These are phyloP conservation scores for Saccopteryx leptura DNA, from an alignment of 2,113 vertebrate species.

Conservation along the genomic window DNA sequence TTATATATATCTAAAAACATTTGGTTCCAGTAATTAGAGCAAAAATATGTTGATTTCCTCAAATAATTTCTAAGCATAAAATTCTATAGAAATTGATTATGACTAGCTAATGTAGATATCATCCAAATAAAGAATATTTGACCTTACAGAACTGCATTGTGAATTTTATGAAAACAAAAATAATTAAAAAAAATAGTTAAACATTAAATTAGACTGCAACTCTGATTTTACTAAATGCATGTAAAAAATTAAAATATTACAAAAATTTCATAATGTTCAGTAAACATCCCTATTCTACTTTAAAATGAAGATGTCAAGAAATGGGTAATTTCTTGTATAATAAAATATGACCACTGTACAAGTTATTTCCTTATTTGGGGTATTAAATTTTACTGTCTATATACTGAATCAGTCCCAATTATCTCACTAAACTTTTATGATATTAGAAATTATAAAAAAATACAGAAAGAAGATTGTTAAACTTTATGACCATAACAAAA, in stretches of 20 bases:
- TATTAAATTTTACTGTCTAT: not conserved
- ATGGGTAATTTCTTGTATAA: not conserved
- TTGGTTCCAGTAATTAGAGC: not conserved
- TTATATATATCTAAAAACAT: not conserved
- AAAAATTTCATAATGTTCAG: not conserved
- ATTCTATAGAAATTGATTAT: not conserved
- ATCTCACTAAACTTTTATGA: not conserved
- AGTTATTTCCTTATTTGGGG: not conserved
- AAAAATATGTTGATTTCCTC: not conserved
- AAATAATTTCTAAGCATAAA: not conserved
- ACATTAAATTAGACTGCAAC: not conserved
- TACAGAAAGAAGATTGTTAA: not conserved
- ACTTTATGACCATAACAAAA: conserved; percentile 6
- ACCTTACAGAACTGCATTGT: not conserved
- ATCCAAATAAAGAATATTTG: not conserved
- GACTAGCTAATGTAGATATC: not conserved
- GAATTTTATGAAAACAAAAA: conserved; percentile 10
- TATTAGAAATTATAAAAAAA: not conserved
- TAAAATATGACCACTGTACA: not conserved
- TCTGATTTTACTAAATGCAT: not conserved
- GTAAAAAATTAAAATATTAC: not conserved
- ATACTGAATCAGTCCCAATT: not conserved
- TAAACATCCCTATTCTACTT: not conserved
- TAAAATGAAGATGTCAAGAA: not conserved
- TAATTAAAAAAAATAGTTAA: conserved; percentile 10